Base-by-base conservation (phyloP, 2,888 invertebrate species). In the Caenorhabditis sp. region DNA sequence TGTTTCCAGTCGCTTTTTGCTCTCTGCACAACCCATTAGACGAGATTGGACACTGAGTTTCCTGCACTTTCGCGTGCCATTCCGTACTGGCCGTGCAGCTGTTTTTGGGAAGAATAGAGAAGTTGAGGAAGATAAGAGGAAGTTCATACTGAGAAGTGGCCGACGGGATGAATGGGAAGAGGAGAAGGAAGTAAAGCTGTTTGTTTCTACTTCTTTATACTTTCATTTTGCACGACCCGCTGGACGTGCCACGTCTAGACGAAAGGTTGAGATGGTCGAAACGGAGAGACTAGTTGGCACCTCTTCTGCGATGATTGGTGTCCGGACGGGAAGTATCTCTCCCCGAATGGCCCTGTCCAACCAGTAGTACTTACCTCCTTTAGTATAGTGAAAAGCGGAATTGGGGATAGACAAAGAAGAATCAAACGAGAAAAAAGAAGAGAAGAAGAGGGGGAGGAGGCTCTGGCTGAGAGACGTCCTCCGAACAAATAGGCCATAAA, bases 401-500 rank as follows among this genome's bases (percentile, higher is more conserved):
- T n/a, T n/a, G 11, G 46, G 35, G 35, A 27, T 11, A 26, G 15
- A 32, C 6, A 17, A 56, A 27, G 20, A 45, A 24, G 48, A 58
- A 45, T 20, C 17, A 58, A 56, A 20, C 26, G 27, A 43, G 58
- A 30, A 45, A 59, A 46, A 26, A 62, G 41, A 50, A 62, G 52
- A 52, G 43, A 45, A 58, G n/a, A n/a, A n/a, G n/a, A n/a, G n/a
- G n/a, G n/a, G n/a, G 59, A 24, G 52, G 15, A 20, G 50, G 62
- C 20, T 9, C 30, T 30, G 32, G 17, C 24, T 35, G 37, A 11
- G n/a, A 26, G 43, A 30, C 27, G 5, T n/a, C 50, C 24, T 46
- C 13, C 39, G 32, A 27, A 27, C 61, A 62, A 62, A 62, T 62
- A 62, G 62, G 37, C 52, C 62, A 62, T 62, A 62, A 62, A 62